These are phyloP conservation scores for Brachypterus glaber DNA, from an alignment of 2,888 invertebrate species.

Conservation along the genomic window DNA sequence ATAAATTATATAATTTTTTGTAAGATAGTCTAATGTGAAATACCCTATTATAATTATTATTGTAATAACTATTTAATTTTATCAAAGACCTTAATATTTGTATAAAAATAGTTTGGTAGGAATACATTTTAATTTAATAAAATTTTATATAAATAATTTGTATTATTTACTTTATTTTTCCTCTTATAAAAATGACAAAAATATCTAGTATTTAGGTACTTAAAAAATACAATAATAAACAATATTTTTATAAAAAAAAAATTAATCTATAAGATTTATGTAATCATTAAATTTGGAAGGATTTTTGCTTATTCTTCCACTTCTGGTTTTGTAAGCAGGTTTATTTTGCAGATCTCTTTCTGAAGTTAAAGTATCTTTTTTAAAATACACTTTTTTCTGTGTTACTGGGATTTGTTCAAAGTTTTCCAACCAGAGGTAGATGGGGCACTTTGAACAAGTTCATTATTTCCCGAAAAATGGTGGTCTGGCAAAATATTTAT, in stretches of 20 bases:
- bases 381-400: neutral
- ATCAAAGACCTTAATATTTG: too few relatives aligned
- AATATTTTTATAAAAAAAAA: neutral
- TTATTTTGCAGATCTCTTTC: neutral
- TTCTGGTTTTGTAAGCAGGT: neutral
- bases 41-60: too few relatives aligned
- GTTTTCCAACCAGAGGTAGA: neutral
- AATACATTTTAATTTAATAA: too few relatives aligned
- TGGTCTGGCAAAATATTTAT: too few relatives aligned
- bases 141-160: neutral
- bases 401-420: neutral
- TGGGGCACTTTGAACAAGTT: neutral
- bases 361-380: neutral
- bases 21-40: too few relatives aligned
- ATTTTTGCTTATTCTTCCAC: neutral
- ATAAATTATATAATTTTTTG: too few relatives aligned
- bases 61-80: too few relatives aligned
- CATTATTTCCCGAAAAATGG: too few relatives aligned
- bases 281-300: neutral
- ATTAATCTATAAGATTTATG: neutral
- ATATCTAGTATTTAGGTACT: neutral
- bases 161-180: neutral
- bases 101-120: too few relatives aligned
- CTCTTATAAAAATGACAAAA: neutral
- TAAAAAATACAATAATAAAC: neutral